Evolutionary conservation across 2,113 vertebrate species (phyloP).

Genomic region (Periophthalmodon schlosseri): DNA sequence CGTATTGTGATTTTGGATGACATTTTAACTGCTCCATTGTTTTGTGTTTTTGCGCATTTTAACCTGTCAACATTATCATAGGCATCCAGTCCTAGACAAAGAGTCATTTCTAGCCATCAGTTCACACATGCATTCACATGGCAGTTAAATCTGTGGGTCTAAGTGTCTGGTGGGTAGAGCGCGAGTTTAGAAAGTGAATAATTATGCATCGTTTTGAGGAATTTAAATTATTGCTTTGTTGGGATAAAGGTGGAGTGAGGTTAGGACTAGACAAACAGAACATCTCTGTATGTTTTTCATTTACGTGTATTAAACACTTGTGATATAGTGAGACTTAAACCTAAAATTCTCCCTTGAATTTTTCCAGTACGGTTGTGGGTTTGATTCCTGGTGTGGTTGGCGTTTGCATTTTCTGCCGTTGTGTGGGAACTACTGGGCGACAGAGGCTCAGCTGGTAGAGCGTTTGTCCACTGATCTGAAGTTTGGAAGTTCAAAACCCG

Average conservation of each 20-base stretch:
- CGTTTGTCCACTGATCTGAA: too few species aligned
- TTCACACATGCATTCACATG: neutral
- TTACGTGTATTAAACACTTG: constrained; percentile 29
- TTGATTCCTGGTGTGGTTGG: too few species aligned
- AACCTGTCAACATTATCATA: neutral
- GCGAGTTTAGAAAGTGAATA: constrained; percentile 12
- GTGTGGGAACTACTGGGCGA: too few species aligned
- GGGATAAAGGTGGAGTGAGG: constrained; percentile 20
- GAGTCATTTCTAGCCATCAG: neutral
- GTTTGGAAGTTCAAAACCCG: too few species aligned
- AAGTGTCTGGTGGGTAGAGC: constrained; percentile 19
- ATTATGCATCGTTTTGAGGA: constrained; percentile 20
- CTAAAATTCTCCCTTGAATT: too few species aligned
- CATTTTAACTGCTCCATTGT: neutral
- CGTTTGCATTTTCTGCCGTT: too few species aligned
- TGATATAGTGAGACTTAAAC: too few species aligned
- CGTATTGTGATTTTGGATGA: neutral
- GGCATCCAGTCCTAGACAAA: neutral
- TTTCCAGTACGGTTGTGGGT: too few species aligned
- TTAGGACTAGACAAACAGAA: constrained; percentile 8
- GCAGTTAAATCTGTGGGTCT: neutral
- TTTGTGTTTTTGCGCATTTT: neutral
- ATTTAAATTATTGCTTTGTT: constrained; percentile 24
- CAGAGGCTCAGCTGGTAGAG: too few species aligned
- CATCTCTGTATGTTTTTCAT: constrained; percentile 12